phyloP scores from a whole-genome alignment of 2,797 vertebrate species.

The Liasis olivaceus region DNA sequence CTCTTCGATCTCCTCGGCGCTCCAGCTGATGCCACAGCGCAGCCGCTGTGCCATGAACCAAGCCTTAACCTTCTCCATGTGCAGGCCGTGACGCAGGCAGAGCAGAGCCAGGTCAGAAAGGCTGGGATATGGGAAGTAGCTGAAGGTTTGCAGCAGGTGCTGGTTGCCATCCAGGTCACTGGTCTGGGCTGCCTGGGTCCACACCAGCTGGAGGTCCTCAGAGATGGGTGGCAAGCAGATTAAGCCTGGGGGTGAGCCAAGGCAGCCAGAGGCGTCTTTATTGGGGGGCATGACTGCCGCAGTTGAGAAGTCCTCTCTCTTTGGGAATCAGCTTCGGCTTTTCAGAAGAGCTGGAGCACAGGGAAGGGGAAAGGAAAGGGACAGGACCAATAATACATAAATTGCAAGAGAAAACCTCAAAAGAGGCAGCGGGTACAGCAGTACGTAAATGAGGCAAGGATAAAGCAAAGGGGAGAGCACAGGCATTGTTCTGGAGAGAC shows the following conservation, averaged over 20 bases:
- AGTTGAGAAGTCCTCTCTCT: not conserved
- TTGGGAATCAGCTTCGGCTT: not conserved
- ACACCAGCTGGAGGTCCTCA: constrained; percentile 88
- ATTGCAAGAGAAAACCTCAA: no score
- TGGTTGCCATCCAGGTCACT: constrained; percentile 84
- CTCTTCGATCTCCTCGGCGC: constrained; percentile 90
- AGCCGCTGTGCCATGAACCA: constrained; percentile 95
- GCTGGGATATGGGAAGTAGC: constrained; percentile 89
- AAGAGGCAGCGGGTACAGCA: not conserved
- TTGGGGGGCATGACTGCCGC: constrained; percentile 62
- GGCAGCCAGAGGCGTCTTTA: constrained; percentile 61
- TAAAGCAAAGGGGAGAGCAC: not conserved
- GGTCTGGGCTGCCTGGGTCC: constrained; percentile 90
- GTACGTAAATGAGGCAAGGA: not conserved
- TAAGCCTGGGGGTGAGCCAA: constrained; percentile 59
- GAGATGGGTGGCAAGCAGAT: constrained; percentile 90
- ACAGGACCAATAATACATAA: not conserved
- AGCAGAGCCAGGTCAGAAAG: constrained; percentile 84
- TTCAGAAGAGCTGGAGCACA: constrained; percentile 51
- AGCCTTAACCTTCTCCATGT: constrained; percentile 90
- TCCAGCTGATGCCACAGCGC: constrained; percentile 92
- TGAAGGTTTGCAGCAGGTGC: constrained; percentile 88
- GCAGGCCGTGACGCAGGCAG: constrained; percentile 81
- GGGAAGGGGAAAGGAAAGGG: not conserved
- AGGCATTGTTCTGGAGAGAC: no score